phyloP scores from a whole-genome alignment of 2,113 vertebrate genomes.

The Ondatra zibethicus region DNA sequence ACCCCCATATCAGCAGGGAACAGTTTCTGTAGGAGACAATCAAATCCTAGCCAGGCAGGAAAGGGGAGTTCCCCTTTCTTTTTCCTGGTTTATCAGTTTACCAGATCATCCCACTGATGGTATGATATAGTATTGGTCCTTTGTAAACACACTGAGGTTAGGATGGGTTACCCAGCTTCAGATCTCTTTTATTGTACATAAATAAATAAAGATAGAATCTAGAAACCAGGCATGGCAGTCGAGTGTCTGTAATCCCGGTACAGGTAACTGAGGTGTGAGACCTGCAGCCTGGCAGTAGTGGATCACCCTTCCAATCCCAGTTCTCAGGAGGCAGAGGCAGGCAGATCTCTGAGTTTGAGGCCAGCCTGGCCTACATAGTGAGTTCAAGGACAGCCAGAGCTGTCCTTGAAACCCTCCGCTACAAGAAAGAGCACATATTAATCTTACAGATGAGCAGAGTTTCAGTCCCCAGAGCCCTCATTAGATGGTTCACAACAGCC shows the following conservation, averaged over 20 bases:
- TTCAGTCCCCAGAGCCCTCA: not conserved
- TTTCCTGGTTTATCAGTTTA: conserved; percentile 56
- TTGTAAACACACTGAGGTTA: not conserved
- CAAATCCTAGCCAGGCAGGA: conserved; percentile 74
- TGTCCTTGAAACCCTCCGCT: not conserved
- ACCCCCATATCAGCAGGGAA: conserved; percentile 56
- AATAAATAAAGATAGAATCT: conserved; percentile 36
- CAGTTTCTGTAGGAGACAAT: conserved; percentile 64
- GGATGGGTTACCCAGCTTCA: not conserved
- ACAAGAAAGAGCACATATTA: not conserved
- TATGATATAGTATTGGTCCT: not conserved
- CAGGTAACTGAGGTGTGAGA: not conserved
- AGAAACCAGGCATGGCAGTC: not conserved
- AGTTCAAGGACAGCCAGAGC: not conserved
- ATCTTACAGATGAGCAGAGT: not conserved
- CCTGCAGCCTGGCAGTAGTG: not conserved
- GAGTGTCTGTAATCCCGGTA: not conserved
- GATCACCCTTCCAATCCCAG: not conserved
- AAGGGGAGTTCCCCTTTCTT: conserved; percentile 69
- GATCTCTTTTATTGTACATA: not conserved
- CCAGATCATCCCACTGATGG: not conserved
- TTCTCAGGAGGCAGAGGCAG: not conserved
- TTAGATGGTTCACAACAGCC: not conserved
- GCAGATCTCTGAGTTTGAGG: not conserved
- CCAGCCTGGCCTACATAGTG: not conserved